Conservation (phyloP, 2,888 invertebrate species). For the Tryphoninae sp. region DNA sequence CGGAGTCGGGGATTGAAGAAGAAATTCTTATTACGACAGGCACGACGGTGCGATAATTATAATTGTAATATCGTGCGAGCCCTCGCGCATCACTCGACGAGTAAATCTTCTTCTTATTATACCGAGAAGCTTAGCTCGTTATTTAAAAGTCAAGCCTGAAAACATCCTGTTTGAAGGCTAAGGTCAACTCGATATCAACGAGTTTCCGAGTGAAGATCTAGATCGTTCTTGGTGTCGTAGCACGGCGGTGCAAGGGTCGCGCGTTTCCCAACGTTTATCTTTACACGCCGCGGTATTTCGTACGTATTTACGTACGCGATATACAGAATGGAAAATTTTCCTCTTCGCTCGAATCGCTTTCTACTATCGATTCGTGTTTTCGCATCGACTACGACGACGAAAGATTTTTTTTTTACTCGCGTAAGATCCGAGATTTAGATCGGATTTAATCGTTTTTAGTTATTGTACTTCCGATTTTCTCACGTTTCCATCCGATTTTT, state of each 20-base stretch:
- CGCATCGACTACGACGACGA: not conserved
- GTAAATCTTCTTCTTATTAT: slow-evolving; percentile 17
- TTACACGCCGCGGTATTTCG: not conserved
- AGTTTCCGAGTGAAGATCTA: slow-evolving; percentile 44
- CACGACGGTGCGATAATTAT: slow-evolving; percentile 18
- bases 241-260: slow-evolving; percentile 52
- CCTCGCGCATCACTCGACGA: not conserved
- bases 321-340: slow-evolving; percentile 43
- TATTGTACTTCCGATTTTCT: too few relatives aligned
- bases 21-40: slow-evolving; percentile 30
- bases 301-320: not conserved
- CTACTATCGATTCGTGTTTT: slow-evolving; percentile 51
- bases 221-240: slow-evolving; percentile 14
- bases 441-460: too few relatives aligned
- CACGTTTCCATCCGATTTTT: too few relatives aligned
- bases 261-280: slow-evolving; percentile 41
- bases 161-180: slow-evolving; percentile 56
- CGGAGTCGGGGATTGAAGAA: slow-evolving; percentile 27
- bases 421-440: not conserved
- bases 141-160: slow-evolving; percentile 7
- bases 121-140: not conserved
- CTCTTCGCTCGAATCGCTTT: slow-evolving; percentile 10
- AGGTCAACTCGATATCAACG: slow-evolving; percentile 59
- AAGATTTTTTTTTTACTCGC: slow-evolving; percentile 20
- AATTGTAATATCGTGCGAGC: slow-evolving; percentile 13